These are phyloP conservation scores for Epistrophe eligans DNA, from an alignment of 2,888 invertebrate species.

Conservation along the genomic window DNA sequence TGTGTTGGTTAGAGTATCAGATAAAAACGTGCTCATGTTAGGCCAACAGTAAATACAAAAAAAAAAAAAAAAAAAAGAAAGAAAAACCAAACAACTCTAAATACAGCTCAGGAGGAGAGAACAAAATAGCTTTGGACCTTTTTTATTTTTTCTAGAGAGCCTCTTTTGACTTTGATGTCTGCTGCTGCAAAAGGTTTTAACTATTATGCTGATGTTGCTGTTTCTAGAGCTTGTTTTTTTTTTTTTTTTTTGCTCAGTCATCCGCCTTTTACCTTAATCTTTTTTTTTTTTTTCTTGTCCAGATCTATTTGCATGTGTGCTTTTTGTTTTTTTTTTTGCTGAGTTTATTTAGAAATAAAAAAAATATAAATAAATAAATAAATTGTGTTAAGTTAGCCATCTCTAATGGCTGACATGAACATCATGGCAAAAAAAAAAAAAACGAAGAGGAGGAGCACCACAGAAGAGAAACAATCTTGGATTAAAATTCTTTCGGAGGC, in stretches of 20 bases:
- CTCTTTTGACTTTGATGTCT: constrained; percentile 59
- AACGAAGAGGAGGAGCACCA: constrained; percentile 14
- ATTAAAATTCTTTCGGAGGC: constrained; percentile 69
- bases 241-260: constrained; percentile 37
- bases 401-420: constrained; percentile 69
- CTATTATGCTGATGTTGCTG: constrained; percentile 18
- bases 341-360: constrained; percentile 12
- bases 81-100: constrained; percentile 23
- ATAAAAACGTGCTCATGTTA: constrained; percentile 70
- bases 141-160: constrained; percentile 14
- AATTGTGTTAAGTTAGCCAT: constrained; percentile 66
- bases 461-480: constrained; percentile 20
- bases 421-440: constrained; percentile 16
- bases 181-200: constrained; percentile 11
- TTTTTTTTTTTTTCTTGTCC: not conserved
- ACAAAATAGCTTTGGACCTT: constrained; percentile 49
- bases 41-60: constrained; percentile 43
- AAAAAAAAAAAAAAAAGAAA: constrained; percentile 15
- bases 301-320: constrained; percentile 14
- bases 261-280: constrained; percentile 31
- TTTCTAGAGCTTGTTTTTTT: constrained; percentile 30
- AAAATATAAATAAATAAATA: constrained; percentile 30
- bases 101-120: constrained; percentile 10
- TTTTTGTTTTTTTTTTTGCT: not conserved
- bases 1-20: constrained; percentile 52